A percentile compares a stretch with the other conserved stretches of the same genome.
phyloP scores from a whole-genome alignment of 2,888 invertebrate species.

The Pyrochroa serraticornis region DNA sequence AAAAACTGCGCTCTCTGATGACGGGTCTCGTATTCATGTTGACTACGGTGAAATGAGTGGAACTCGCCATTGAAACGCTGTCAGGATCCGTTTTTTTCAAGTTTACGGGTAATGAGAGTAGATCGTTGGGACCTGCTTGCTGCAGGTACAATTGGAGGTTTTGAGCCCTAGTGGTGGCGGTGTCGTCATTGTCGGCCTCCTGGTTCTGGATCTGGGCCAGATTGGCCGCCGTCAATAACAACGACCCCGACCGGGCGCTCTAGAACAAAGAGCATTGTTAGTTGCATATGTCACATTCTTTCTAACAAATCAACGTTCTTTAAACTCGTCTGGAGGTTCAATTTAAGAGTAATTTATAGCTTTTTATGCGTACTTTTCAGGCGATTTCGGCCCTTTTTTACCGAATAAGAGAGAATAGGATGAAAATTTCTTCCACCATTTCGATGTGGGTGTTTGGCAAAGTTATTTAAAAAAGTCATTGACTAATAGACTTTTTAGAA shows the following conservation, averaged over 20 bases:
- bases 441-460: too few species aligned
- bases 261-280: constrained; percentile 55
- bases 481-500: too few species aligned
- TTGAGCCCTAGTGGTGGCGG: constrained; percentile 45
- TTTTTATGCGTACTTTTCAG: not conserved
- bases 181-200: constrained; percentile 30
- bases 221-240: constrained; percentile 80
- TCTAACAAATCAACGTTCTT: too few species aligned
- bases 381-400: too few species aligned
- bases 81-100: constrained; percentile 62
- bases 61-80: constrained; percentile 78
- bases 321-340: too few species aligned
- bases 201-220: constrained; percentile 56
- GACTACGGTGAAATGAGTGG: constrained; percentile 86
- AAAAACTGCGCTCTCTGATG: constrained; percentile 68
- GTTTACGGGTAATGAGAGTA: constrained; percentile 21
- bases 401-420: too few species aligned
- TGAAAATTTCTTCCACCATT: too few species aligned
- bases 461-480: too few species aligned
- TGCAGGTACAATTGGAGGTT: constrained; percentile 53
- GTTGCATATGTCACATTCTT: too few species aligned
- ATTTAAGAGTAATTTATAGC: constrained; percentile 11
- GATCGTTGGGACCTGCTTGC: constrained; percentile 36
- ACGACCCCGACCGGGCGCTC: constrained; percentile 83
- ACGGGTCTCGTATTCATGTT: constrained; percentile 67